Evolutionary conservation across 2,113 vertebrate species (phyloP).

Genomic region (Vidua macroura): DNA sequence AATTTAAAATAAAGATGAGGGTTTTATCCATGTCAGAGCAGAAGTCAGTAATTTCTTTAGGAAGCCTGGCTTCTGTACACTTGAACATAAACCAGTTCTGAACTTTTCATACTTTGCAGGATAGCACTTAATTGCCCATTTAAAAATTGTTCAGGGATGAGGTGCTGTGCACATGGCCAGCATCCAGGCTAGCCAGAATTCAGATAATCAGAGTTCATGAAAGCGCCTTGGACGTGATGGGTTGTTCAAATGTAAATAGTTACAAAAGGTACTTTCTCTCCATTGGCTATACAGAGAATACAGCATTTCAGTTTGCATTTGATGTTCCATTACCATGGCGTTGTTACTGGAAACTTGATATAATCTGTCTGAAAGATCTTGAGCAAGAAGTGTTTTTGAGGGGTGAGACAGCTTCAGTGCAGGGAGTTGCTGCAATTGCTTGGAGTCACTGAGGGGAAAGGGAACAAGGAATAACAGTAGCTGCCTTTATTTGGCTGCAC

Average conservation of each 20-base stretch:
- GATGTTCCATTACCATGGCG: neutral
- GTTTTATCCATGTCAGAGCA: neutral
- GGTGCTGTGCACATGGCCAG: neutral
- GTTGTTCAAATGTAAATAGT: neutral
- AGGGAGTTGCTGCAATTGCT: neutral
- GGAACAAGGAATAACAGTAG: neutral
- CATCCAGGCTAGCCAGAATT: neutral
- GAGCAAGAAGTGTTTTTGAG: conserved; percentile 4
- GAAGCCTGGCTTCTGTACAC: neutral
- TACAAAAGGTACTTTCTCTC: neutral
- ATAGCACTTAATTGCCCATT: neutral
- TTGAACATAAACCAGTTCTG: neutral
- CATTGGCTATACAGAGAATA: neutral
- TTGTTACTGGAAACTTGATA: neutral
- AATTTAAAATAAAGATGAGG: neutral
- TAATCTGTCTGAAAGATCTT: conserved; percentile 3
- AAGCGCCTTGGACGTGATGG: neutral
- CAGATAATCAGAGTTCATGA: neutral
- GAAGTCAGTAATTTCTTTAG: neutral
- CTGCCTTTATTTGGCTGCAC: neutral
- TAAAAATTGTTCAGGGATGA: neutral
- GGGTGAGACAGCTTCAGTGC: neutral
- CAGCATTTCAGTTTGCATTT: conserved; percentile 7
- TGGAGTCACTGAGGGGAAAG: neutral
- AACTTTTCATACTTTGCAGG: neutral